Conservation (phyloP, 2,113 vertebrate species). For the Labeo rohita region DNA sequence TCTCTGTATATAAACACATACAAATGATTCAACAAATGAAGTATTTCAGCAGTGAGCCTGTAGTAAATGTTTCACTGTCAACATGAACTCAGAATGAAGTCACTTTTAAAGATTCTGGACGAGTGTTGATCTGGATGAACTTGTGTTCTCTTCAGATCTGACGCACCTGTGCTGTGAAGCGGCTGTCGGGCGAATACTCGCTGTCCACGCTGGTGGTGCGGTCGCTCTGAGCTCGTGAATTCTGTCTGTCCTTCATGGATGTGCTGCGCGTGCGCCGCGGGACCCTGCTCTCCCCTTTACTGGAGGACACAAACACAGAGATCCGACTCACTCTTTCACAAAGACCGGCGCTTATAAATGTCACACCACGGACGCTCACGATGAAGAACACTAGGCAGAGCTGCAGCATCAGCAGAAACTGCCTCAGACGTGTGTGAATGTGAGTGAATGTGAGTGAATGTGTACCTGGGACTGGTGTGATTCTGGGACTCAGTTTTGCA, state of each 20-base stretch:
- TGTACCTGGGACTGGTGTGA: conserved; percentile 78
- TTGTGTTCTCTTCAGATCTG: too few relatives aligned
- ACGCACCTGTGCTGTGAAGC: conserved; percentile 71
- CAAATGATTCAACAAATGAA: too few relatives aligned
- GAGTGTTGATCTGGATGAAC: neutral
- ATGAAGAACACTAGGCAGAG: neutral
- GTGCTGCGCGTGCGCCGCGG: conserved; percentile 76
- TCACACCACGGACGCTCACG: too few relatives aligned
- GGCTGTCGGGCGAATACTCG: conserved; percentile 72
- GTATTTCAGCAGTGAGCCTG: too few relatives aligned
- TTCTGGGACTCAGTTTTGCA: conserved; percentile 78
- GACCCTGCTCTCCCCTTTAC: conserved; percentile 74
- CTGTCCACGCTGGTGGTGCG: conserved; percentile 78
- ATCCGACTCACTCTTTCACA: neutral
- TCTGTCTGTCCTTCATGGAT: conserved; percentile 81
- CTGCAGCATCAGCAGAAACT: neutral
- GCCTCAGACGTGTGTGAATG: too few relatives aligned
- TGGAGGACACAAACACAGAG: conserved; percentile 43
- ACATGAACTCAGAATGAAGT: too few relatives aligned
- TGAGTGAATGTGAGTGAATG: neutral
- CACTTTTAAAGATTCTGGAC: neutral
- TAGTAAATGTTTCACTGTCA: too few relatives aligned
- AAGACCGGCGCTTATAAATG: neutral
- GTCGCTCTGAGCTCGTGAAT: conserved; percentile 76
- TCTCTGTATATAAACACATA: neutral